phyloP scores from a whole-genome alignment of 2,888 invertebrate genomes.

The Eurytoma adleriae region DNA sequence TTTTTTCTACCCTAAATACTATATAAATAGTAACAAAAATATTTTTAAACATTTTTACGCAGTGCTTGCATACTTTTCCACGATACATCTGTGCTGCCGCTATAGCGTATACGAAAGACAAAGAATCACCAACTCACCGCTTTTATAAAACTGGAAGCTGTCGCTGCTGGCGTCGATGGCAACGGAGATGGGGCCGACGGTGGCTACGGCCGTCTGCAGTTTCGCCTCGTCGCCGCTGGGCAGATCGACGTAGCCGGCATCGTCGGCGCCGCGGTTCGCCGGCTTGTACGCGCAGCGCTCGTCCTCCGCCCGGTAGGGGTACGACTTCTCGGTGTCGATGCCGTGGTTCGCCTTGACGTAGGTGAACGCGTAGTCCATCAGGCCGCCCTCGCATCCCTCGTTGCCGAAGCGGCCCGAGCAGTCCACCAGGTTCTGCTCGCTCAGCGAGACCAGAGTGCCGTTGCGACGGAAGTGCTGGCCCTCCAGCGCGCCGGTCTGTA shows the following conservation, averaged over 20 bases:
- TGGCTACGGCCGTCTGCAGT: conserved; percentile 87
- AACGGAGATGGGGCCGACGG: conserved; percentile 89
- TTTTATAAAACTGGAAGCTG: conserved; percentile 90
- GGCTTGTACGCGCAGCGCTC: conserved; percentile 78
- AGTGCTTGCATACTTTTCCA: no score
- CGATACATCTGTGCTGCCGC: no score
- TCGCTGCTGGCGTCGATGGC: conserved; percentile 93
- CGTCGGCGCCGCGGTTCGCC: conserved; percentile 85
- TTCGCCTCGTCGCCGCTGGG: conserved; percentile 84
- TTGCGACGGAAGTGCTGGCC: conserved; percentile 91
- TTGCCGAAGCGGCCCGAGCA: conserved; percentile 91
- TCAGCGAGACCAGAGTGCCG: conserved; percentile 87
- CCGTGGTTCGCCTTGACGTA: conserved; percentile 91
- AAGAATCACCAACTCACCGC: conserved; percentile 75
- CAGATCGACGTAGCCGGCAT: conserved; percentile 88
- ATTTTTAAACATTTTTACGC: no score
- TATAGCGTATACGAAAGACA: no score
- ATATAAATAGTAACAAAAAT: no score
- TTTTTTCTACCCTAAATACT: no score
- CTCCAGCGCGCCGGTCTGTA: conserved; percentile 90
- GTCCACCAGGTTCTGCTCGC: conserved; percentile 95
- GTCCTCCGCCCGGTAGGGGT: conserved; percentile 86
- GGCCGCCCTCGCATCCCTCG: conserved; percentile 93
- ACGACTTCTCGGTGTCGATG: conserved; percentile 91
- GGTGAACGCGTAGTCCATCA: conserved; percentile 90